Evolutionary conservation across 1,140 invertebrate genomes (phyloP), one percentile per base, ranked within the genome.

Genomic region (Rhopalosiphum padi): DNA sequence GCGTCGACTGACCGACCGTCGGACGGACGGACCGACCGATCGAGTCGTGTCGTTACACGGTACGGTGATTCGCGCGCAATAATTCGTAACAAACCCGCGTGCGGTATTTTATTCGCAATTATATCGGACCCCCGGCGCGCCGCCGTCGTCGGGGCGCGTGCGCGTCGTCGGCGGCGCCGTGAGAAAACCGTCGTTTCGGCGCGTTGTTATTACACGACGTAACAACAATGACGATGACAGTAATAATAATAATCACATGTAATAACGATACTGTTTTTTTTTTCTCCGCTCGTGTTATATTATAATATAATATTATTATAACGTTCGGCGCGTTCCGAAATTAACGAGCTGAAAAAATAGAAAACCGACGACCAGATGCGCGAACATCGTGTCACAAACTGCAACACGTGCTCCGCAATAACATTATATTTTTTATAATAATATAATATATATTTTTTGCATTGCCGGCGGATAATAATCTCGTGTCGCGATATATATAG

Each of bases 81-180:
- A 77, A 35, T 35, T 51, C 77, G 90, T 91, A 91, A 91, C 90
- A 23, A 60, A 91, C 51, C 90, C 43, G 37, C 37, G 23, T 18
- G 35, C 53, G 51, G 23, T 37, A 41, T 85, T 77, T 77, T 92
- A 48, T 82, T 82, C 48, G 83, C 91, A 92, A 92, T 92, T 92
- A 92, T 51, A 83, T 82, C 77, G 23, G 91, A 83, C 91, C 91
- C 90, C 91, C 91, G 88, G 21, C n/a, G 48, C 0, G 41, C 11
- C 41, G 89, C 37, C 55, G 88, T 11, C 46, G 90, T 48, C 41
- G 43, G 90, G 25, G 46, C 53, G 25, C 48, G 88, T 41, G 83
- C 37, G 30, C 6, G 60, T 68, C 60, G 88, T 41, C 22, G 1
- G 48, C 86, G 48, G 30, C 18, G 21, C 30, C 51, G 90, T 91